These are phyloP conservation scores for Anguilla megastoma DNA, from an alignment of 2,797 vertebrate species.

Conservation along the genomic window DNA sequence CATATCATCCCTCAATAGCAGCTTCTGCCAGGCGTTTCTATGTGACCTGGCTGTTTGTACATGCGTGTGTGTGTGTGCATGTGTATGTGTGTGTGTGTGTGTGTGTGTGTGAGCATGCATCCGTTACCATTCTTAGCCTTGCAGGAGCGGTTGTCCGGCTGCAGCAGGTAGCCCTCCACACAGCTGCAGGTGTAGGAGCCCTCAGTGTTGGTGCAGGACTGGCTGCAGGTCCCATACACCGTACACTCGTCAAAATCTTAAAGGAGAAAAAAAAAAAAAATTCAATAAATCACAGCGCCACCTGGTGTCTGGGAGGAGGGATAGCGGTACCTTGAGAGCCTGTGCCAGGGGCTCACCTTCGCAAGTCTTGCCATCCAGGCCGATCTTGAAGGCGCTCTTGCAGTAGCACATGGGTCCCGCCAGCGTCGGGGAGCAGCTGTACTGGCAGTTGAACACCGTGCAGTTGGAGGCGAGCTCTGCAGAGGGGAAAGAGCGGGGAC, in stretches of 20 bases:
- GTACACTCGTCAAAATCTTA: constrained; percentile 93
- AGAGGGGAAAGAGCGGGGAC: constrained; percentile 28
- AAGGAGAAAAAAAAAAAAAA: constrained; percentile 40
- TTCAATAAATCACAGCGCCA: background rate
- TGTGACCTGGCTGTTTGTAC: no score
- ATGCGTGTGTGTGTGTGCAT: no score
- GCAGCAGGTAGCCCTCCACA: constrained; percentile 92
- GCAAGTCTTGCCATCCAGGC: constrained; percentile 82
- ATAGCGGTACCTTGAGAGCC: background rate
- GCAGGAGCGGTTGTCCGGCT: constrained; percentile 95
- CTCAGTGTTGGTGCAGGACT: constrained; percentile 88
- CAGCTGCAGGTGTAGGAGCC: constrained; percentile 90
- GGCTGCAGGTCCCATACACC: constrained; percentile 92
- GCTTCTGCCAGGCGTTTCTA: no score
- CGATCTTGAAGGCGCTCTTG: constrained; percentile 85
- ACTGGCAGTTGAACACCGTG: constrained; percentile 77
- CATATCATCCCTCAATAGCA: constrained; percentile 13
- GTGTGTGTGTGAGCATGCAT: background rate
- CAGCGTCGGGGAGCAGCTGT: constrained; percentile 83
- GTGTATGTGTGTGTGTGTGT: no score
- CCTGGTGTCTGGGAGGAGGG: background rate
- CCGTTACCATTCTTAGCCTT: constrained; percentile 92
- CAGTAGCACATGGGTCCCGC: constrained; percentile 86
- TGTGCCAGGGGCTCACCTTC: constrained; percentile 77
- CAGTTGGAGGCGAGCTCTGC: constrained; percentile 83